Conservation (phyloP, 2,797 vertebrate species). For the Schizopygopsis malacanthus region DNA sequence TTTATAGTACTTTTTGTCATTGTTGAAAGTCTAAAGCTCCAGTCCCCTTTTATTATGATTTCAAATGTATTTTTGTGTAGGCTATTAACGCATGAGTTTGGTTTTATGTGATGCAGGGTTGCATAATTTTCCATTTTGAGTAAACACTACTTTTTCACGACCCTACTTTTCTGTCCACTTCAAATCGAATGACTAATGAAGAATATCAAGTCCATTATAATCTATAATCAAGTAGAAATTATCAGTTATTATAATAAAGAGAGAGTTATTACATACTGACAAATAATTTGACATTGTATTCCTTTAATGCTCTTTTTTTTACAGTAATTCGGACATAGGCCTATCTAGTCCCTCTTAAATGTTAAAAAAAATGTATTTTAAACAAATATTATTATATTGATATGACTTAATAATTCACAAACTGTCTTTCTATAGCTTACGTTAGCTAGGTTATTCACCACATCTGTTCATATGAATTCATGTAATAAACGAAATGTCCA, state of each 20-base stretch:
- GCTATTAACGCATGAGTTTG: neutral
- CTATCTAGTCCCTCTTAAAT: no score
- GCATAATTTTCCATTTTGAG: no score
- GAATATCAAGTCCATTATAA: neutral
- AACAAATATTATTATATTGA: no score
- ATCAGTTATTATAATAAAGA: neutral
- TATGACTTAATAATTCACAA: neutral
- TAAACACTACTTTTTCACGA: no score
- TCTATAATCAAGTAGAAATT: neutral
- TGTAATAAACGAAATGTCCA: neutral
- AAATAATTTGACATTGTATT: no score
- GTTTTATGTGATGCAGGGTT: no score
- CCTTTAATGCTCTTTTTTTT: no score
- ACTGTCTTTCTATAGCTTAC: neutral
- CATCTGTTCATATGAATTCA: neutral
- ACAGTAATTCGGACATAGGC: no score
- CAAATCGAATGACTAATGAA: neutral
- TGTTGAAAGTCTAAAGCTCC: neutral
- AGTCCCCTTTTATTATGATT: neutral
- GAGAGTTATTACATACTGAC: neutral
- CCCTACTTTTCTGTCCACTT: no score
- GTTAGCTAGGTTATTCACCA: neutral
- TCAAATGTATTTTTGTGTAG: neutral
- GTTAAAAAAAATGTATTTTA: no score
- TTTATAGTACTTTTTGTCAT: neutral